Percentiles rank a stretch among this genome's conserved stretches.
phyloP scores from a whole-genome alignment of 2,113 vertebrate species.

The Aix galericulata region DNA sequence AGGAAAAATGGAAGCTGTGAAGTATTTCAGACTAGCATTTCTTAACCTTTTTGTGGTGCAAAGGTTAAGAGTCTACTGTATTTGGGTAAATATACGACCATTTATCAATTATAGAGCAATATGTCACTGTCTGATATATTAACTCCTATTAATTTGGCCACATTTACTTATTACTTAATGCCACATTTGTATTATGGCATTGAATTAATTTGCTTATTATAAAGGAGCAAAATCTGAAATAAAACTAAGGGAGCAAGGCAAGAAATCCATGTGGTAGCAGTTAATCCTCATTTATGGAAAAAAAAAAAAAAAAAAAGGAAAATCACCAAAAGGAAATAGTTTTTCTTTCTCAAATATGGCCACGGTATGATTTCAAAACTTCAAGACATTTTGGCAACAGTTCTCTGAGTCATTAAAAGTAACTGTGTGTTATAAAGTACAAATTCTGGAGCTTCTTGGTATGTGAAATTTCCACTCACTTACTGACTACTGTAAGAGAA shows the following conservation, averaged over 20 bases:
- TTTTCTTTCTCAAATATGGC: background rate
- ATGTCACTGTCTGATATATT: background rate
- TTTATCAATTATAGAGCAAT: background rate
- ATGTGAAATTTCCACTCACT: background rate
- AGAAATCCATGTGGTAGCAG: background rate
- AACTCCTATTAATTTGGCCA: background rate
- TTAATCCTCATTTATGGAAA: background rate
- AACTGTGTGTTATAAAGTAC: background rate
- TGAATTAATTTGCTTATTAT: background rate
- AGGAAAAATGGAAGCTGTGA: background rate
- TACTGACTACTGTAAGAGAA: background rate
- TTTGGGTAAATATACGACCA: background rate
- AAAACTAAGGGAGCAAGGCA: background rate
- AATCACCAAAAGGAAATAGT: no score
- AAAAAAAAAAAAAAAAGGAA: background rate
- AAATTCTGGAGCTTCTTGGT: background rate
- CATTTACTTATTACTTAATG: background rate
- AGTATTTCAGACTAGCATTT: background rate
- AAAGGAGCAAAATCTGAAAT: background rate
- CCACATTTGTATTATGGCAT: background rate
- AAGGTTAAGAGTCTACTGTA: background rate
- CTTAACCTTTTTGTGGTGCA: background rate
- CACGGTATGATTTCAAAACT: background rate
- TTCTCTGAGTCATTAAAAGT: background rate
- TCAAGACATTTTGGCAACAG: background rate